These are phyloP conservation scores for Semnornis frantzii DNA, from an alignment of 2,113 vertebrate species.

Conservation along the genomic window DNA sequence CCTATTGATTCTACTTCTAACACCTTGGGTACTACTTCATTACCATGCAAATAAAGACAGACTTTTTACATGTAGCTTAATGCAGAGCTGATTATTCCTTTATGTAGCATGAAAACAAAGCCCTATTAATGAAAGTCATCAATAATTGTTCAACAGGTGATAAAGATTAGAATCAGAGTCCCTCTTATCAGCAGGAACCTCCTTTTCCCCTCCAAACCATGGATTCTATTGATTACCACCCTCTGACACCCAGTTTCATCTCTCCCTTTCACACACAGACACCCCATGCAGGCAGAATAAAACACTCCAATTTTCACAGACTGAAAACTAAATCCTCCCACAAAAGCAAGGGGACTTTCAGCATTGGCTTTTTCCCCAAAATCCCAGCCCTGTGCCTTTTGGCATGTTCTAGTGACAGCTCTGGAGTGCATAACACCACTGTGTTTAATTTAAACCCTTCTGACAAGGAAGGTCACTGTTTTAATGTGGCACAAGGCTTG, in stretches of 20 bases:
- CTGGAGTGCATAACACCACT: background rate
- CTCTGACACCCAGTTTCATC: background rate
- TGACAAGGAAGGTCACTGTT: background rate
- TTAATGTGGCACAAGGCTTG: fast-evolving
- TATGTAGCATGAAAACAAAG: background rate
- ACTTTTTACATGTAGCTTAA: constrained; percentile 32
- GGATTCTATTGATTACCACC: background rate
- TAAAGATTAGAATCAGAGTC: background rate
- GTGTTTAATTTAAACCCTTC: background rate
- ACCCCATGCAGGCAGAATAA: background rate
- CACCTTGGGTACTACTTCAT: constrained; percentile 57
- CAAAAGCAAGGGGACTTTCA: background rate
- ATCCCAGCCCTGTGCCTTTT: background rate
- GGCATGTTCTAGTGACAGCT: background rate
- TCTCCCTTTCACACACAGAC: background rate
- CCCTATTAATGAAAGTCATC: constrained; percentile 38
- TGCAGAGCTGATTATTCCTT: constrained; percentile 37
- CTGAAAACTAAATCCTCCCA: fast-evolving
- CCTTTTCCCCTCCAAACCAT: background rate
- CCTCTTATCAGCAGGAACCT: background rate
- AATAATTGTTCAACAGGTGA: constrained; percentile 37
- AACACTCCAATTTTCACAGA: background rate
- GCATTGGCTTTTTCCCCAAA: background rate
- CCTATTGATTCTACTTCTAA: constrained; percentile 59
- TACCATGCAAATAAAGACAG: constrained; percentile 60